Percentiles rank a stretch among this genome's conserved stretches.
These are phyloP conservation scores for Euura saliciscinereae DNA, from an alignment of 1,140 invertebrate species.

Conservation along the genomic window DNA sequence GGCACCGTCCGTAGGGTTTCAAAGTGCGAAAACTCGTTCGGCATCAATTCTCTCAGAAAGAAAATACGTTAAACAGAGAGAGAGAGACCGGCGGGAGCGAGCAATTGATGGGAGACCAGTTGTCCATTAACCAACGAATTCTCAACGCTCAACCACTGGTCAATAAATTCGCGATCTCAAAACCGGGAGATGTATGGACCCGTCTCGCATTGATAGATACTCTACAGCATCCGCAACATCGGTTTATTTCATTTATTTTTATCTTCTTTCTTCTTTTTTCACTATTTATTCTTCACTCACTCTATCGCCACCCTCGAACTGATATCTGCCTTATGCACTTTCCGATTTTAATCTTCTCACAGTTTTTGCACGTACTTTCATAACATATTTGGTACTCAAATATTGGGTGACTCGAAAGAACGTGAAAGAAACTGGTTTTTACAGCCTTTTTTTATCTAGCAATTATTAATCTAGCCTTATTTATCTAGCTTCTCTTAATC, in stretches of 20 bases:
- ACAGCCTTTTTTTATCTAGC: no score
- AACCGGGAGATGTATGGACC: neutral
- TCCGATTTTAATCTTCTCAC: neutral
- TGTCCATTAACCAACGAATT: neutral
- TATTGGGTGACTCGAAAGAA: no score
- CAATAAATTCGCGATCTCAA: neutral
- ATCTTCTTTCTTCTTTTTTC: neutral
- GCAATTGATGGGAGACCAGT: neutral
- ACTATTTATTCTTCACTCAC: neutral
- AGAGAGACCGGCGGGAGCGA: neutral
- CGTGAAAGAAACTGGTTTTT: no score
- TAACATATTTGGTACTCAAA: no score
- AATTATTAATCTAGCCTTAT: no score
- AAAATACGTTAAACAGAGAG: neutral
- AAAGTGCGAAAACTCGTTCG: slow-evolving; percentile 4
- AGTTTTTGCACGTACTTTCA: neutral
- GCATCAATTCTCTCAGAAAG: neutral
- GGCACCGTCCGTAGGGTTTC: neutral
- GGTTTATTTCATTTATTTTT: neutral
- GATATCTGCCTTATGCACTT: neutral
- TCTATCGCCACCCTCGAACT: neutral
- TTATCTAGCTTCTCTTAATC: no score
- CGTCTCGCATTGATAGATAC: slow-evolving; percentile 3
- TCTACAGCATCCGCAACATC: neutral
- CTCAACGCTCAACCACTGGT: neutral